Evolutionary conservation across 2,888 invertebrate genomes (phyloP), one percentile per base, ranked within the genome.

Genomic region (Uropetala carovei): DNA sequence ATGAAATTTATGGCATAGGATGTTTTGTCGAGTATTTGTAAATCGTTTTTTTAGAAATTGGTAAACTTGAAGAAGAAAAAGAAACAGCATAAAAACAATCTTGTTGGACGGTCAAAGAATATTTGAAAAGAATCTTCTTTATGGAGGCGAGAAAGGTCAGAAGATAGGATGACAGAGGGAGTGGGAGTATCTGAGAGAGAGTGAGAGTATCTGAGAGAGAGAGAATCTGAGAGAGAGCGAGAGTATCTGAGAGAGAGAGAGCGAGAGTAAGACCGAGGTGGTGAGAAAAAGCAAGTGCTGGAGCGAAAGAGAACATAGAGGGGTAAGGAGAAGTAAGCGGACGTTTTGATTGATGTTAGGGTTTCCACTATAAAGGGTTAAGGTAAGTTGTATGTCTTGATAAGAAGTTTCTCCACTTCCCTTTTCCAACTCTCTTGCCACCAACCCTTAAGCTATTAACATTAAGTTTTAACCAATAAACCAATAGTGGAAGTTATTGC

Each of bases 271-370:
- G 43, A 0, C 2, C 1, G 7, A 64, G 64, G 64, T 14, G 64
- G 18, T 4, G 7, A 64, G 18, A 64, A 64, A 64, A 18, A 64
- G 2, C 18, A 64, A 18, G 64, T 64, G 14, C 7, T 64, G 27
- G 43, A 16, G 43, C 30, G 30, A 18, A 43, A 83, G 43, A 83
- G 83, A 16, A 83, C 18, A 83, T 7, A 83, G 83, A 83, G 83
- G 56, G 0, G 56, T 43, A 43, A 56, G 43, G 43, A n/a, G 22
- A 13, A 22, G 75, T 22, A 75, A 22, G 22, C 27, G 75, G 75
- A 75, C 75, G 27, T 75, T 75, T 75, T 75, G 75, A 75, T 75
- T 75, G 75, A 75, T 75, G 75, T 27, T 75, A 75, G 22, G 75
- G 75, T 75, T 75, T 75, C 75, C 75, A 27, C 75, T 13, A 75